These are phyloP conservation scores for Cerastis leucographa DNA, from an alignment of 2,888 invertebrate species.

Conservation along the genomic window DNA sequence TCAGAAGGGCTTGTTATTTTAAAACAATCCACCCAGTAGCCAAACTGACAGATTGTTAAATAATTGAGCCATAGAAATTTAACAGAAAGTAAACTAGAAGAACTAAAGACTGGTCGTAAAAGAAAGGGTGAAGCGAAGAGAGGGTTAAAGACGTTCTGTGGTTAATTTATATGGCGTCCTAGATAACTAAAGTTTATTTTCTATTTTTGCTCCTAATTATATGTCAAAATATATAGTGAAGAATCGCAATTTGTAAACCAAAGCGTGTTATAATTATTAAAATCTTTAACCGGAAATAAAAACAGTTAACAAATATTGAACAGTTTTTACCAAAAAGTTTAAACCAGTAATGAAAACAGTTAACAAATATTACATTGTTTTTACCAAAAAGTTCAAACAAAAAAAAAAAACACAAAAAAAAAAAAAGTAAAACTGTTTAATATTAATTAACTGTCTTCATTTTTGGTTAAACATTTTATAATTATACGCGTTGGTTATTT, in stretches of 20 bases:
- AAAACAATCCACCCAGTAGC: constrained; percentile 45
- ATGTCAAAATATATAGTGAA: no score
- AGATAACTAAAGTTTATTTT: no score
- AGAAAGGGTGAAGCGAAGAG: constrained; percentile 28
- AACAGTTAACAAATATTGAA: no score
- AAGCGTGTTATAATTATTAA: no score
- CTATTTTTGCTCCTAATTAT: no score
- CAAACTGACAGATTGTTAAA: constrained; percentile 36
- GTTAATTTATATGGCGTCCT: constrained; percentile 20
- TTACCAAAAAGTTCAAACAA: no score
- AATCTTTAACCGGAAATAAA: no score
- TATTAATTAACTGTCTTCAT: not conserved
- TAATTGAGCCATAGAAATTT: constrained; percentile 54
- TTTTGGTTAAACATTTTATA: not conserved
- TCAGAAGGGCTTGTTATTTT: constrained; percentile 37
- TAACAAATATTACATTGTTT: no score
- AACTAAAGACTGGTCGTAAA: constrained; percentile 42
- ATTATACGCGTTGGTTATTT: not conserved
- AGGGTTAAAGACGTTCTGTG: constrained; percentile 21
- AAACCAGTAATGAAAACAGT: no score
- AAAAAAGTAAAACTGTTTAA: not conserved
- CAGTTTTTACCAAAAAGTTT: no score
- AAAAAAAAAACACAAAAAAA: no score
- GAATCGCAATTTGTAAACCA: no score
- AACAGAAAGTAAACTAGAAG: constrained; percentile 28